These are phyloP conservation scores for Lethocerus indicus DNA, from an alignment of 1,140 invertebrate species.

Conservation along the genomic window DNA sequence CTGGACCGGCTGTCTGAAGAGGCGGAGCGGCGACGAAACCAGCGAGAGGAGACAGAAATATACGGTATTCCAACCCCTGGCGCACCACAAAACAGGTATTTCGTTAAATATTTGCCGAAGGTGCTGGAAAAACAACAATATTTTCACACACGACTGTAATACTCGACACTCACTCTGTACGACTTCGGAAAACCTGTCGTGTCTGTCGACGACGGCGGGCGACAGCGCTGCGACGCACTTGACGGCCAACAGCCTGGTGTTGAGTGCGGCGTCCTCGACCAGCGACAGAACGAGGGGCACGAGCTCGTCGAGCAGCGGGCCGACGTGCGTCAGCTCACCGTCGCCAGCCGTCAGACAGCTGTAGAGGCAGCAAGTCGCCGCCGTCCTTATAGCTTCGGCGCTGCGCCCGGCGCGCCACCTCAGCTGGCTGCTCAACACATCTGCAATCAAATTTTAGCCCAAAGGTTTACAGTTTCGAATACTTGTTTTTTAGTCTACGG, in stretches of 20 bases:
- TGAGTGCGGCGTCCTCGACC: constrained; percentile 43
- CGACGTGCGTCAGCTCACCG: constrained; percentile 33
- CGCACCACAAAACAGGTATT: no score
- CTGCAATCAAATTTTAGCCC: constrained; percentile 26
- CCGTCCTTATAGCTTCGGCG: constrained; percentile 60
- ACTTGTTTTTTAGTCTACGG: no score
- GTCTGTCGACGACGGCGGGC: constrained; percentile 3
- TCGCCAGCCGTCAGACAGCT: no score
- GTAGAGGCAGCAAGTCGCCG: constrained; percentile 50
- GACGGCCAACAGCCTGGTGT: constrained; percentile 42
- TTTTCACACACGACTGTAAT: no score
- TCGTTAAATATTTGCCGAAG: no score
- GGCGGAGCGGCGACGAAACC: no score
- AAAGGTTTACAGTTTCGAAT: no score
- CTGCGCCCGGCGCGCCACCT: constrained; percentile 67
- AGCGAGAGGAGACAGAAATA: no score
- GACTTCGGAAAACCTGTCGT: background rate
- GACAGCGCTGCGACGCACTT: constrained; percentile 31
- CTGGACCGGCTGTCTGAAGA: no score
- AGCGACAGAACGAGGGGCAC: constrained; percentile 35
- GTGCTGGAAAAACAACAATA: no score
- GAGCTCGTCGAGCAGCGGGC: constrained; percentile 28
- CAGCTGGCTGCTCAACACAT: constrained; percentile 55
- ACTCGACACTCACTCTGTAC: constrained; percentile 3
- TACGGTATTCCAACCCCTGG: no score